phyloP scores from a whole-genome alignment of 2,113 vertebrate species.

The Poicephalus gulielmi region DNA sequence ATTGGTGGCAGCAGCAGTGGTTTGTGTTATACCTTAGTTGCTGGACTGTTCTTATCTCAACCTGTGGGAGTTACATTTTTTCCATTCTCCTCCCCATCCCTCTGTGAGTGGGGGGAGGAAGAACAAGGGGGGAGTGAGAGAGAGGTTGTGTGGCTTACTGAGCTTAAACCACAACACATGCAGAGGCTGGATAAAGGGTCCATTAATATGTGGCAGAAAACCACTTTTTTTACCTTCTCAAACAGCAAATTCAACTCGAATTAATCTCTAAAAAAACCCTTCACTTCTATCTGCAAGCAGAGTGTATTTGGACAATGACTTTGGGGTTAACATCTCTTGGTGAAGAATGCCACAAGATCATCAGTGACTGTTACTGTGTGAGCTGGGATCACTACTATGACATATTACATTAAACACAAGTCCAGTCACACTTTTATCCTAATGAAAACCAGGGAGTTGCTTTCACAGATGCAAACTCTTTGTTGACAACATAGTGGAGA shows the following conservation, averaged over 20 bases:
- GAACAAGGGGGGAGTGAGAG: too few species aligned
- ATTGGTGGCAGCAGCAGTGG: too few species aligned
- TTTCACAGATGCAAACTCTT: neutral
- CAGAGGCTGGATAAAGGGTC: neutral
- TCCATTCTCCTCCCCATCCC: too few species aligned
- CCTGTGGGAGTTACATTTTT: too few species aligned
- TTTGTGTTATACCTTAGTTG: too few species aligned
- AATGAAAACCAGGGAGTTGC: neutral
- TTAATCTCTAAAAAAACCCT: neutral
- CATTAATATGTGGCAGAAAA: neutral
- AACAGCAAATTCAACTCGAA: neutral
- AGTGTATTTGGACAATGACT: conserved; percentile 1
- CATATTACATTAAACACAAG: neutral
- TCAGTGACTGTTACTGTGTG: neutral
- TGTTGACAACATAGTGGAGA: neutral
- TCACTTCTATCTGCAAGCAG: neutral
- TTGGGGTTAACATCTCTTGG: neutral
- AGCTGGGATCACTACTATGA: neutral
- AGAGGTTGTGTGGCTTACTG: too few species aligned
- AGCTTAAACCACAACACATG: too few species aligned
- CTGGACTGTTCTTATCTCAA: too few species aligned
- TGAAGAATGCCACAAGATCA: neutral
- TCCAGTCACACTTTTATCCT: neutral
- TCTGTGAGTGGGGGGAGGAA: too few species aligned
- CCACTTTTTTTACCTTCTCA: neutral